Conservation (phyloP, 92 coral and sea anemone species). For the Pocillopora meandrina region DNA sequence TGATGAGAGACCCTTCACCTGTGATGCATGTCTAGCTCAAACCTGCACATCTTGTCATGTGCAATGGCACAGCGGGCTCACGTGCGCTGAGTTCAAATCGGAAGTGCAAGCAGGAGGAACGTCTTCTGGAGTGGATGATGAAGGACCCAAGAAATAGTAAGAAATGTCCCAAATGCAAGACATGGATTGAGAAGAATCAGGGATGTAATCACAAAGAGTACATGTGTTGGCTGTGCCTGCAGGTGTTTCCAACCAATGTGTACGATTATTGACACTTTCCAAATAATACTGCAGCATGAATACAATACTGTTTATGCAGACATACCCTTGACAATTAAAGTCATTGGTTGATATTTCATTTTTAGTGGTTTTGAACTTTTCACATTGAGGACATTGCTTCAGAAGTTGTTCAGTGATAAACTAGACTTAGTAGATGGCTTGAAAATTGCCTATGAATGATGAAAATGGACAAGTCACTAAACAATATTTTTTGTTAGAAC, state of each 20-base stretch:
- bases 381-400: too few relatives aligned
- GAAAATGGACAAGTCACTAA: too few relatives aligned
- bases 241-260: slow-evolving; percentile 52
- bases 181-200: slow-evolving; percentile 70
- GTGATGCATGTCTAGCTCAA: slow-evolving; percentile 66
- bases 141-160: slow-evolving; percentile 61
- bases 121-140: slow-evolving; percentile 65
- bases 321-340: too few relatives aligned
- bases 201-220: slow-evolving; percentile 87
- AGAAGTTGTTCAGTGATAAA: too few relatives aligned
- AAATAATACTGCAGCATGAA: background rate
- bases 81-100: slow-evolving; percentile 78
- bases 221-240: slow-evolving; percentile 84
- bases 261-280: slow-evolving; percentile 75
- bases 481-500: too few relatives aligned
- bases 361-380: too few relatives aligned
- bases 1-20: slow-evolving; percentile 65
- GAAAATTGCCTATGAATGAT: too few relatives aligned
- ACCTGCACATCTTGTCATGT: slow-evolving; percentile 82
- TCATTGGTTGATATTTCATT: too few relatives aligned
- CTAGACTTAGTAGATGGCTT: too few relatives aligned
- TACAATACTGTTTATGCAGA: too few relatives aligned
- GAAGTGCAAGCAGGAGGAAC: slow-evolving; percentile 43
- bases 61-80: slow-evolving; percentile 72
- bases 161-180: slow-evolving; percentile 74